These are phyloP conservation scores for Perccottus glenii DNA, from an alignment of 2,113 vertebrate genomes.

Conservation along the genomic window DNA sequence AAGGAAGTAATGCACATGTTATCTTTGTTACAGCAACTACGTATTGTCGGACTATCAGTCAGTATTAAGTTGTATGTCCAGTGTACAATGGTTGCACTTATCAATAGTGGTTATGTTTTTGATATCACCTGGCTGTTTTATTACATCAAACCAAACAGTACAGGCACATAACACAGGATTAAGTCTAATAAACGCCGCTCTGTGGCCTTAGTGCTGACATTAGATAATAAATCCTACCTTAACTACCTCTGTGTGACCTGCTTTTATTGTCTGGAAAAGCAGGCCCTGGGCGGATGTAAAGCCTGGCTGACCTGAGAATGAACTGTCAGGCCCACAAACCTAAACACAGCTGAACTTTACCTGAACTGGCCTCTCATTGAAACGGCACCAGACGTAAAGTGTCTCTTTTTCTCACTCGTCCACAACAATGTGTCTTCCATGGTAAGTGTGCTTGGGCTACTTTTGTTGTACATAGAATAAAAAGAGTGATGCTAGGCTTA, in stretches of 20 bases:
- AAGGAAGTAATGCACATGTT: too few species aligned
- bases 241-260: slow-evolving; percentile 48
- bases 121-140: slow-evolving; percentile 25
- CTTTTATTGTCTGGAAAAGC: slow-evolving; percentile 55
- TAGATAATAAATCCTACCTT: slow-evolving; percentile 53
- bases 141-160: slow-evolving; percentile 47
- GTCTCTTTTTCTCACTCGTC: slow-evolving; percentile 39
- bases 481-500: slow-evolving; percentile 9
- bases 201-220: slow-evolving; percentile 38
- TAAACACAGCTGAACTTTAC: slow-evolving; percentile 70
- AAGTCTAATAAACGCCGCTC: slow-evolving; percentile 32
- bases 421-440: slow-evolving; percentile 15
- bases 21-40: too few species aligned
- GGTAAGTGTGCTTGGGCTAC: slow-evolving; percentile 23
- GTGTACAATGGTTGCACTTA: slow-evolving; percentile 1
- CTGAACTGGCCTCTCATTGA: slow-evolving; percentile 63
- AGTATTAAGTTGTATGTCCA: neutral
- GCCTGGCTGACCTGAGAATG: slow-evolving; percentile 67
- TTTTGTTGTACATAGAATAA: neutral
- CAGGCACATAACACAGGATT: slow-evolving; percentile 16
- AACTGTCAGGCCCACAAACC: slow-evolving; percentile 67
- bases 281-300: slow-evolving; percentile 48
- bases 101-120: neutral
- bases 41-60: too few species aligned
- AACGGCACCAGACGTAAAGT: slow-evolving; percentile 68